Percentiles rank a stretch among this genome's conserved stretches.
Evolutionary conservation across 37 sponge, comb jelly and placozoan species (phyloP).

Genomic region (Halichondria panicea): DNA sequence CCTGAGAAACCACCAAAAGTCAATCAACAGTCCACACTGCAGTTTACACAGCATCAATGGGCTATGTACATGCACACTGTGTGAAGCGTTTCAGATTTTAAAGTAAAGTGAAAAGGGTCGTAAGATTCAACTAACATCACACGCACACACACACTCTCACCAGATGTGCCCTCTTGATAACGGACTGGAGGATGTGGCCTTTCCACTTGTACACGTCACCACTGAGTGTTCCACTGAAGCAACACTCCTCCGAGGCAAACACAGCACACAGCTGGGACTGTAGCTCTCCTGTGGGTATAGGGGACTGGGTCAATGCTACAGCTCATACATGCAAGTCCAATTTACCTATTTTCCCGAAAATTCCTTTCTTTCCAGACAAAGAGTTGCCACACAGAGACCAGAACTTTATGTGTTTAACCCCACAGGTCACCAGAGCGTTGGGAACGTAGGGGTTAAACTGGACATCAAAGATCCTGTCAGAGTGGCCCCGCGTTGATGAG

Average conservation of each 20-base stretch:
- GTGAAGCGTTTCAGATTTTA: neutral
- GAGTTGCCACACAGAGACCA: slow-evolving; percentile 94
- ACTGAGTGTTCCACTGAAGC: slow-evolving; percentile 78
- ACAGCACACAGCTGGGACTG: slow-evolving; percentile 89
- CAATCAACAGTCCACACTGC: neutral
- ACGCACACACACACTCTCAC: slow-evolving; percentile 12
- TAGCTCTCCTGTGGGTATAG: slow-evolving; percentile 65
- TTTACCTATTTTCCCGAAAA: slow-evolving; percentile 88
- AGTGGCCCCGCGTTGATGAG: slow-evolving; percentile 70
- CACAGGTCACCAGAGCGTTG: slow-evolving; percentile 78
- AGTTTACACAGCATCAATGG: neutral
- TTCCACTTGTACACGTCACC: slow-evolving; percentile 96
- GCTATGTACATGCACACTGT: neutral
- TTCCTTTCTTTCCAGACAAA: slow-evolving; percentile 81
- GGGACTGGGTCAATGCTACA: neutral
- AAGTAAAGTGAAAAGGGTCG: neutral
- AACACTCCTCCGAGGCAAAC: slow-evolving; percentile 58
- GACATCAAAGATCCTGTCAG: slow-evolving; percentile 84
- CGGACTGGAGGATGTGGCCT: slow-evolving; percentile 59
- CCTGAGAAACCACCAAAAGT: neutral
- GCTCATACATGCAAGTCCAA: neutral
- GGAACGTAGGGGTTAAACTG: slow-evolving; percentile 78
- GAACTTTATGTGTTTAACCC: slow-evolving; percentile 97
- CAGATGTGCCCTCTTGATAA: slow-evolving; percentile 68
- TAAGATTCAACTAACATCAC: neutral